Evolutionary conservation across 2,888 invertebrate species (phyloP), one percentile per base, ranked within the genome.

Genomic region (Drosophila paranaensis): DNA sequence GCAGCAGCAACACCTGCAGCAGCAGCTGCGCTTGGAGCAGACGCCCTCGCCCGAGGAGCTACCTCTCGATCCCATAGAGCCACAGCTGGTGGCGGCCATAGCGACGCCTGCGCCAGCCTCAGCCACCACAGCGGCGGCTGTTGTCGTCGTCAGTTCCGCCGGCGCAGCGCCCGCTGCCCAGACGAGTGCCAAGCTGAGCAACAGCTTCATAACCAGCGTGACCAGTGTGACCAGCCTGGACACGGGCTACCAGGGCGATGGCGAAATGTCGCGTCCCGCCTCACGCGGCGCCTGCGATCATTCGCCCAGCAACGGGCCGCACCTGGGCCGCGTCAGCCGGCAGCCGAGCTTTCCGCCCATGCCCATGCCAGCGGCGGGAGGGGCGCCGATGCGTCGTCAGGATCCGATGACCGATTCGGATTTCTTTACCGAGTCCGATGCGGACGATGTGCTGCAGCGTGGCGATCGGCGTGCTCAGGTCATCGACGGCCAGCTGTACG

Each of bases 191-290:
- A 95, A 95, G 93, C 95, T 95, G 13, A 95, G 95, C 8, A 96
- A 94, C 81, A 96, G 96, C 91, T 97, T 97, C 89, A 96, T 97
- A 25, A 97, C 97, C 3, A 97, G 97, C 89, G 96, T 97, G 20
- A 97, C 97, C n/a, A 97, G 97, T 91, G 97, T 97, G 71, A 97
- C 97, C 35, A 98, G 98, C 92, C 94, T 97, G 79, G 98, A 98
- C 92, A 96, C 96, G n/a, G 98, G 98, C 46, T 98, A 98, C 93
- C 98, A 97, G 93, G 98, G 98, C 11, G 97, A 97, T 93, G 97
- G 97, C 6, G 97, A 97, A 93, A 97, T 97, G 95, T 97, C 97
- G 30, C 94, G 97, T 70, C 97, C 97, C 0, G 97, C 96, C 0
- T 97, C 97, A 83, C 94, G 97, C 74, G 93, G 93, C n/a, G 95